phyloP scores from a whole-genome alignment of 2,888 invertebrate species.

The Acanthosoma haemorrhoidale region DNA sequence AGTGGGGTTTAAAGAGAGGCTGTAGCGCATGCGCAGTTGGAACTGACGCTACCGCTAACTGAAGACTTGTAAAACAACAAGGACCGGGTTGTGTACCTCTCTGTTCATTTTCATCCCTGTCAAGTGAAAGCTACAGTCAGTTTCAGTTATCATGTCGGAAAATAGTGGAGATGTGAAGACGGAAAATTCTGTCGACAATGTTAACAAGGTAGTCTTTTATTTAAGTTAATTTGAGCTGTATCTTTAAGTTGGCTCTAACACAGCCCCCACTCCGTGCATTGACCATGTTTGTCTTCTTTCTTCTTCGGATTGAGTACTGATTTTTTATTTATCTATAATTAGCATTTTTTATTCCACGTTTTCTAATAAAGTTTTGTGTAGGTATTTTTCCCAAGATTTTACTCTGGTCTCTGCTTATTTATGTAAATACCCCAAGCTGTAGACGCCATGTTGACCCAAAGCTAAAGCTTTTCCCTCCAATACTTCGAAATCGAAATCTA shows the following conservation, averaged over 20 bases:
- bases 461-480: constrained; percentile 28
- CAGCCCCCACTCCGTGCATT: constrained; percentile 11
- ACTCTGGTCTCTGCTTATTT: background rate
- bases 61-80: constrained; percentile 29
- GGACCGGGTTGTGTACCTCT: constrained; percentile 24
- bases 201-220: constrained; percentile 31
- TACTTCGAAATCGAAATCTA: constrained; percentile 13
- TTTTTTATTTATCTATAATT: background rate
- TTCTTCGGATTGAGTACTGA: background rate
- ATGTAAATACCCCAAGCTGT: constrained; percentile 23
- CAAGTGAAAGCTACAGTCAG: too few species aligned
- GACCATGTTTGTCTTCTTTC: constrained; percentile 15
- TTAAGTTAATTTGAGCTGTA: background rate
- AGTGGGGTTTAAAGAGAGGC: too few species aligned
- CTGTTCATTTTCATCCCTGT: background rate
- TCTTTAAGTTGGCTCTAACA: constrained; percentile 3
- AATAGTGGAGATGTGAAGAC: constrained; percentile 39
- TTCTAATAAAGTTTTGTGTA: background rate
- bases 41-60: constrained; percentile 30
- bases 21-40: constrained; percentile 18
- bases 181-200: constrained; percentile 39
- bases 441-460: constrained; percentile 27
- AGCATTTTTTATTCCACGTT: background rate
- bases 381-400: background rate
- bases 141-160: constrained; percentile 38